Conservation (phyloP, 2,888 invertebrate genomes). For the Chaetoderma sp. region DNA sequence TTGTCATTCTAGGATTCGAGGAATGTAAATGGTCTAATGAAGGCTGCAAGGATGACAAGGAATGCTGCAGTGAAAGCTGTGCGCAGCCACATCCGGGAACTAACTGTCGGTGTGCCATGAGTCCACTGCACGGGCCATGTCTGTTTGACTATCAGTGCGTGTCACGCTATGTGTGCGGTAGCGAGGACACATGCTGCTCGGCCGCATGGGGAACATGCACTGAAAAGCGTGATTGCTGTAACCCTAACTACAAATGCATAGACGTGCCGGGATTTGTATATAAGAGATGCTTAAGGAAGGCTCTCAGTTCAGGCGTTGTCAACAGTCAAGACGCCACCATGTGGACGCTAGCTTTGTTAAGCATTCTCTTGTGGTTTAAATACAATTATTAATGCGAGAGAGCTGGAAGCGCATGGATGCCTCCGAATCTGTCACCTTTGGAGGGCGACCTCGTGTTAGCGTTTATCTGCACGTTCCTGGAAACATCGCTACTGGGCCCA, state of each 20-base stretch:
- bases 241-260: conserved; percentile 42
- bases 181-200: conserved; percentile 48
- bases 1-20: too few relatives aligned
- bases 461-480: too few relatives aligned
- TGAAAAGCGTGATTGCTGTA: conserved; percentile 47
- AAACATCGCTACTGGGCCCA: too few relatives aligned
- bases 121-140: conserved; percentile 45
- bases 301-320: too few relatives aligned
- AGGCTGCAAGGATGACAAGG: conserved; percentile 40
- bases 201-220: conserved; percentile 55
- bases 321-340: too few relatives aligned
- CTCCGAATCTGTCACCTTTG: too few relatives aligned
- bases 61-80: conserved; percentile 53
- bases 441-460: too few relatives aligned
- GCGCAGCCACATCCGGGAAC: conserved; percentile 48
- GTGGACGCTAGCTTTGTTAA: too few relatives aligned
- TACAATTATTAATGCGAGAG: too few relatives aligned
- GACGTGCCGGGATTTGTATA: conserved; percentile 48
- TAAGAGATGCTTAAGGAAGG: conserved; percentile 46
- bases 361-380: too few relatives aligned
- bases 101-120: conserved; percentile 42
- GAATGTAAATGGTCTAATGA: conserved; percentile 55
- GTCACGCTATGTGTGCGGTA: conserved; percentile 46
- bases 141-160: conserved; percentile 52
- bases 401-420: too few relatives aligned